phyloP scores from a whole-genome alignment of 2,797 vertebrate genomes.

The Perodicticus potto region DNA sequence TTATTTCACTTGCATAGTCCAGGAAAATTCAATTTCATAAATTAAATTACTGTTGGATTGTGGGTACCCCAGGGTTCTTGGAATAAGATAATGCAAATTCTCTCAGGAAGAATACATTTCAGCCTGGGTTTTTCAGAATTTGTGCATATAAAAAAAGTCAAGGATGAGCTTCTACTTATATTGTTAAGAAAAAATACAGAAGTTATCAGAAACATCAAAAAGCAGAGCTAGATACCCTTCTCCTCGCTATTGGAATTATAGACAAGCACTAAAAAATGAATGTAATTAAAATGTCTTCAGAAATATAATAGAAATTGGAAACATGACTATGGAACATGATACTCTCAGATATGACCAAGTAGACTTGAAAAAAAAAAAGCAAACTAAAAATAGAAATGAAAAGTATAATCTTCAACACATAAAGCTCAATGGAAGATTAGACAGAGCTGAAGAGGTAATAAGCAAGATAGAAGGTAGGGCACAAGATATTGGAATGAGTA shows the following conservation, averaged over 20 bases:
- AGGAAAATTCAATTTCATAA: constrained; percentile 18
- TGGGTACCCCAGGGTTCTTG: background rate
- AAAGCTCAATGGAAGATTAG: background rate
- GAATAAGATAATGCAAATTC: background rate
- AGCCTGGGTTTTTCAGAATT: background rate
- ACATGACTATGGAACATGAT: background rate
- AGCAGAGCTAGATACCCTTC: background rate
- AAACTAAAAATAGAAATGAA: background rate
- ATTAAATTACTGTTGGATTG: constrained; percentile 23
- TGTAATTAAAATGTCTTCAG: background rate
- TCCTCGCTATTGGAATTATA: background rate
- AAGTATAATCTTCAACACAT: background rate
- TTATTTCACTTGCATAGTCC: background rate
- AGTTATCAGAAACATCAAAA: background rate
- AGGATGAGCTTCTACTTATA: background rate
- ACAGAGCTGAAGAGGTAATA: background rate
- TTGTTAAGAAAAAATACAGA: background rate
- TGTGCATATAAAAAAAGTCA: background rate
- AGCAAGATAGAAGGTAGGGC: background rate
- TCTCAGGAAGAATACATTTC: background rate
- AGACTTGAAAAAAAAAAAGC: background rate
- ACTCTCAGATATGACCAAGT: no score
- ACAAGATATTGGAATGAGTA: background rate
- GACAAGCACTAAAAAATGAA: background rate
- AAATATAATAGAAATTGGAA: background rate